Base-by-base conservation (phyloP, 2,888 invertebrate genomes). In the Drosophila lutescens region DNA sequence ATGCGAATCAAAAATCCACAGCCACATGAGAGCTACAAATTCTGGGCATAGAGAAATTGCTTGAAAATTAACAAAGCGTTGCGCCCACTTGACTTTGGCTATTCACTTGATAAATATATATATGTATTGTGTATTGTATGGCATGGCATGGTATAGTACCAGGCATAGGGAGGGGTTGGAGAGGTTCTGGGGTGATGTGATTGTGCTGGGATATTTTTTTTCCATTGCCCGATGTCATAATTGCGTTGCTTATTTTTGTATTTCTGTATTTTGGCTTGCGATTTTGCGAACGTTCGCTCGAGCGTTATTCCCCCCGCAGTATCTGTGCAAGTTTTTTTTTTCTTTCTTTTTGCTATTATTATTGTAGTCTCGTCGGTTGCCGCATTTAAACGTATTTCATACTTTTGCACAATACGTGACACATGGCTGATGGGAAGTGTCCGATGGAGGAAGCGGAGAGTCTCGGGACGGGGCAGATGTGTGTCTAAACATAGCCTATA, bases 201-300 rank as follows among this genome's bases (percentile, higher is more conserved):
- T 34, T 66, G 30, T 36, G 50, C 43, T 44, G 20, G 36, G 36
- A 43, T 36, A 38, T 65, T 70, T 34, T 38, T 12, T 49, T 59
- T 70, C 43, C 49, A 59, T 69, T 44, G 36, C 54, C 62, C 40
- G 53, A 71, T 80, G 79, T 79, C 85, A 81, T 76, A 86, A 86
- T 84, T 83, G 81, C 76, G 79, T 70, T 63, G 73, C 78, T 72
- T 72, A 68, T 61, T 74, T 62, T 62, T 76, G 49, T 58, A 53
- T 72, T 55, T 61, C 53, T 67, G 17, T 58, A 49, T 71, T 46
- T 62, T 58, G 58, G 41, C 72, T 66, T 51, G 74, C 72, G 59
- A 76, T 76, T 74, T 69, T 23, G 46, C 61, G 51, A 62, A 53
- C 53, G 34, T 53, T 70, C 69, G 34, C 36, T 51, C 70, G 57